Evolutionary conservation across 2,797 vertebrate genomes (phyloP), one percentile per base, ranked within the genome.

Genomic region (Myotis vivesi): DNA sequence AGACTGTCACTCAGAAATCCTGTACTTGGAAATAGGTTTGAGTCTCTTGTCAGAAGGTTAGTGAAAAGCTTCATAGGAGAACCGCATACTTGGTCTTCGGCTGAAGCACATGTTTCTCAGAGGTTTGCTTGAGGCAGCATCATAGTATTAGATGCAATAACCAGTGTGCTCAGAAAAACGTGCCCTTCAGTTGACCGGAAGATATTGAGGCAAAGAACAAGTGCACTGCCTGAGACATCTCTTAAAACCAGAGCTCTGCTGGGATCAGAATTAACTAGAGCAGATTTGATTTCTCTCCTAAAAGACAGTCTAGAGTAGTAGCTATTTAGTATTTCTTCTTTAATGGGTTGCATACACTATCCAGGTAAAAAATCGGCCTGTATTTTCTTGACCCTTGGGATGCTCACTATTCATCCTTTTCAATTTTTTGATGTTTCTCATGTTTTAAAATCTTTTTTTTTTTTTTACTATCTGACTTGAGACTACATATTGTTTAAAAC

Each of bases 361-460:
- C 71, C 36, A 86, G 6, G n/a, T 46, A 33, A 73, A 75, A 95
- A 30, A n/a, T 51, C 23, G 8, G 15, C 44, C 88, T 89, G 4
- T 36, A 59, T 87, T 72, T 75, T 91, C 90, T 69, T 87, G 46
- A 64, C 12, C n/a, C 2, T 72, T n/a, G 19, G n/a, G 41, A 28
- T 89, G 25, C 64, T 93, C 73, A 75, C 25, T 84, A 55, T 64
- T 44, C n/a, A 55, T 30, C 64, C n/a, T 91, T 95, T 68, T 77
- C 66, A 59, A 62, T 36, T 68, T 92, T 87, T 88, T 79, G 1
- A 36, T 84, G 36, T 66, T 91, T 89, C 81, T 73, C 64, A 69
- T 36, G 36, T 75, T 94, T 86, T 82, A 38, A 46, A 89, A 77
- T 85, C 76, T 41, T 41, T 41, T 86, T 86, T 86, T 22, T 86